phyloP scores from a whole-genome alignment of 2,888 invertebrate species.

The Synergus japonicus region DNA sequence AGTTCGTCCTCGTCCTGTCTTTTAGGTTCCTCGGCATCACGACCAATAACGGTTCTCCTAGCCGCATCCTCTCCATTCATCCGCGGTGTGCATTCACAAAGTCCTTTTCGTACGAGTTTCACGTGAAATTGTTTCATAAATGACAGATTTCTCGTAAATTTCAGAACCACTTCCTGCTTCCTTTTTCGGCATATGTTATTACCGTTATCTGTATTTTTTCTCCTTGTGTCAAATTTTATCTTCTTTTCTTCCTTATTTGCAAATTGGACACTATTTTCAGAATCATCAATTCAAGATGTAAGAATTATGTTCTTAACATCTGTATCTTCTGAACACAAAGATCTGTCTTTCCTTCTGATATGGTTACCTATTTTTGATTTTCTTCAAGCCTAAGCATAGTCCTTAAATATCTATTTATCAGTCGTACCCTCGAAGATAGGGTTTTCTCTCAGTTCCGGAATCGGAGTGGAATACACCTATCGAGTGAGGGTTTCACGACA shows the following conservation, averaged over 20 bases:
- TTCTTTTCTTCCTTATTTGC: not conserved
- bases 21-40: conserved; percentile 50
- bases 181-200: not conserved
- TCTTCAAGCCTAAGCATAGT: not conserved
- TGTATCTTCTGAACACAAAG: not conserved
- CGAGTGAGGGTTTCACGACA: conserved; percentile 1
- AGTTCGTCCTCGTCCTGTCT: conserved; percentile 43
- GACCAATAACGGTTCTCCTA: conserved; percentile 40
- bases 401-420: not conserved
- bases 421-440: not conserved
- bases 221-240: not conserved
- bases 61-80: conserved; percentile 40
- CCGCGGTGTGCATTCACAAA: conserved; percentile 9
- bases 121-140: conserved; percentile 12
- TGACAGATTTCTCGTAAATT: not conserved
- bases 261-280: not conserved
- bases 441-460: not conserved
- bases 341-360: not conserved
- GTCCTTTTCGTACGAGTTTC: conserved; percentile 12
- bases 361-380: not conserved
- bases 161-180: not conserved
- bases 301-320: no score
- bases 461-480: not conserved
- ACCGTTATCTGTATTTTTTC: not conserved
- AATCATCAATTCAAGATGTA: not conserved